These are phyloP conservation scores for Byasa hedistus DNA, from an alignment of 2,888 invertebrate genomes.

Conservation along the genomic window DNA sequence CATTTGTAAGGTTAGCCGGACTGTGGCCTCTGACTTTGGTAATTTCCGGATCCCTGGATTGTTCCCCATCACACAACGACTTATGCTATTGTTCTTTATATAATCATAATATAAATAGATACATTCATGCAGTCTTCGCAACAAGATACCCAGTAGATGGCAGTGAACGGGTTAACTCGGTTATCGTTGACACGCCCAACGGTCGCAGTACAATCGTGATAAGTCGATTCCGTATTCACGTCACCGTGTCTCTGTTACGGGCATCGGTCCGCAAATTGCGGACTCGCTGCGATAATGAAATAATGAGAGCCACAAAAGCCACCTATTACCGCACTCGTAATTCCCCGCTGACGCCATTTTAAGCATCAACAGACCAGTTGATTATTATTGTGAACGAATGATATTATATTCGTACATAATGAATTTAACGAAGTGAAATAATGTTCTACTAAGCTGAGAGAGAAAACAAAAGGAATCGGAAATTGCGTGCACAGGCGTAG, in stretches of 20 bases:
- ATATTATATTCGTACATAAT: too few relatives aligned
- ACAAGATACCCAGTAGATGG: not conserved
- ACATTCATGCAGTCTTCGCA: too few relatives aligned
- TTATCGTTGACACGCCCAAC: slow-evolving; percentile 44
- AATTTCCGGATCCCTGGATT: too few relatives aligned
- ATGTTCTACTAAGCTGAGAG: too few relatives aligned
- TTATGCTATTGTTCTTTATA: too few relatives aligned
- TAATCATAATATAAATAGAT: too few relatives aligned
- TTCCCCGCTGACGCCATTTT: slow-evolving; percentile 35
- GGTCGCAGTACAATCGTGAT: slow-evolving; percentile 55
- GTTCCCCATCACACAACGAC: too few relatives aligned
- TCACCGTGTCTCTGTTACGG: slow-evolving; percentile 46
- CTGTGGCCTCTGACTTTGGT: too few relatives aligned
- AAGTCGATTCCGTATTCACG: slow-evolving; percentile 60
- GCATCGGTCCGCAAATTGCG: slow-evolving; percentile 33
- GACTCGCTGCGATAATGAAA: slow-evolving; percentile 61
- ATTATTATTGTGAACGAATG: not conserved
- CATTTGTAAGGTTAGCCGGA: too few relatives aligned
- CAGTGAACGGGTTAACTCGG: slow-evolving; percentile 5
- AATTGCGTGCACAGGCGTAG: too few relatives aligned
- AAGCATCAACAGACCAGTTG: not conserved
- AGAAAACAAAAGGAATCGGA: too few relatives aligned
- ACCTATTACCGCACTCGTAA: slow-evolving; percentile 48
- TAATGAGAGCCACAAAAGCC: slow-evolving; percentile 54
- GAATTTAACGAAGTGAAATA: too few relatives aligned